Conservation (phyloP, 2,113 vertebrate species). For the Nipponia nippon region DNA sequence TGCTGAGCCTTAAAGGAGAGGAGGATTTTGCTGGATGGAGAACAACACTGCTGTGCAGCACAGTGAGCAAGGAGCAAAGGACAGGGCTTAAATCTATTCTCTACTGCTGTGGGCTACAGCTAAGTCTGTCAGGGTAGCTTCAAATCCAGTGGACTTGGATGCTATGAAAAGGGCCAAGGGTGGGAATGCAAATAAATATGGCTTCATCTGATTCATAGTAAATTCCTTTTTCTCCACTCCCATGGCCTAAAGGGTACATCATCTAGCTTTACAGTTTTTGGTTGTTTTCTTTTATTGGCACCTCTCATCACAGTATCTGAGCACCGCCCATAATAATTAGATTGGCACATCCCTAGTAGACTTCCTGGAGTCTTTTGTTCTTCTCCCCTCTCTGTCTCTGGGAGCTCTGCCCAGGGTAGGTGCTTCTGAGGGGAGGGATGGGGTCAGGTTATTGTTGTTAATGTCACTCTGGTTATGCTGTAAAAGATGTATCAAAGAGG, state of each 20-base stretch:
- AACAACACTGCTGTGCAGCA: not conserved
- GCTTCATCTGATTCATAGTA: not conserved
- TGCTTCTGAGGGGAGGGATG: not conserved
- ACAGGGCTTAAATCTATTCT: not conserved
- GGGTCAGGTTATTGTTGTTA: constrained; percentile 45
- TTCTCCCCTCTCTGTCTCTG: not conserved
- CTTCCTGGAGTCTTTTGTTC: constrained; percentile 33
- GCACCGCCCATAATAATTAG: not conserved
- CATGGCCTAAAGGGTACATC: not conserved
- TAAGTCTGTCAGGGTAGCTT: not conserved
- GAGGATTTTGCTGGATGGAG: constrained; percentile 17
- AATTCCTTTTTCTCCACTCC: constrained; percentile 34
- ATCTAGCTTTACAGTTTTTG: not conserved
- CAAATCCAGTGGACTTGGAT: not conserved
- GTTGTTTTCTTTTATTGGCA: constrained; percentile 10
- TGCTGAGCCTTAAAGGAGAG: constrained; percentile 8
- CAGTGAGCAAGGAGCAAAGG: constrained; percentile 16
- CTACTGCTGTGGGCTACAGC: not conserved
- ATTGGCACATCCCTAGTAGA: constrained; percentile 7
- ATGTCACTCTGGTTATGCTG: constrained; percentile 43
- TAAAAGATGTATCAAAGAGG: constrained; percentile 43
- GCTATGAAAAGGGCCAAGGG: not conserved
- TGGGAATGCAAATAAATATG: not conserved
- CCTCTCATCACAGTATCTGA: not conserved
- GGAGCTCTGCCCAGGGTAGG: not conserved